Conservation (phyloP, 1,140 invertebrate genomes). For the Macrobrachium nipponense region DNA sequence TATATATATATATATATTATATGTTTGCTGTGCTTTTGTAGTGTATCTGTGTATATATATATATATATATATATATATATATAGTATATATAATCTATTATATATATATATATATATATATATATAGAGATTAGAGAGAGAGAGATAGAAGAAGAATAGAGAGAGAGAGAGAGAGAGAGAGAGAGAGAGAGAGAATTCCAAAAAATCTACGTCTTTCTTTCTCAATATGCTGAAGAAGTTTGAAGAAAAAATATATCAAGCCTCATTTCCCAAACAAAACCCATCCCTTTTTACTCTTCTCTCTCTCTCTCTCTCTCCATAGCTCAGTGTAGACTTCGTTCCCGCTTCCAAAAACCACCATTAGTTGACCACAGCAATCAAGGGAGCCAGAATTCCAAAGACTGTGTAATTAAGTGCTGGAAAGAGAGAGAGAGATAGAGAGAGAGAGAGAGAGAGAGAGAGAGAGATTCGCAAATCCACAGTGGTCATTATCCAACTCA, state of each 20-base stretch:
- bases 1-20: too few relatives aligned
- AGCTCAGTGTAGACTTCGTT: too few relatives aligned
- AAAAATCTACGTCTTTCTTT: too few relatives aligned
- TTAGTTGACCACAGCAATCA: constrained; percentile 1
- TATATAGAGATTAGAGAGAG: not conserved
- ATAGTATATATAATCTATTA: too few relatives aligned
- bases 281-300: too few relatives aligned
- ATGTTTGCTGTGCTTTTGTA: too few relatives aligned
- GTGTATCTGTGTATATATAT: too few relatives aligned
- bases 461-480: not conserved
- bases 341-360: not conserved
- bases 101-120: not conserved
- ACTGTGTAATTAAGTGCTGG: not conserved
- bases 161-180: constrained; percentile 7
- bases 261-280: too few relatives aligned
- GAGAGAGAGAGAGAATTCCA: not conserved
- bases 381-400: not conserved
- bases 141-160: not conserved
- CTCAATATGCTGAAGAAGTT: not conserved
- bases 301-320: too few relatives aligned
- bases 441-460: too few relatives aligned
- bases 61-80: too few relatives aligned
- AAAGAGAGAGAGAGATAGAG: not conserved
- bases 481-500: too few relatives aligned
- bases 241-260: not conserved